phyloP scores from a whole-genome alignment of 2,888 invertebrate genomes.

The Trissolcus brochymenae region DNA sequence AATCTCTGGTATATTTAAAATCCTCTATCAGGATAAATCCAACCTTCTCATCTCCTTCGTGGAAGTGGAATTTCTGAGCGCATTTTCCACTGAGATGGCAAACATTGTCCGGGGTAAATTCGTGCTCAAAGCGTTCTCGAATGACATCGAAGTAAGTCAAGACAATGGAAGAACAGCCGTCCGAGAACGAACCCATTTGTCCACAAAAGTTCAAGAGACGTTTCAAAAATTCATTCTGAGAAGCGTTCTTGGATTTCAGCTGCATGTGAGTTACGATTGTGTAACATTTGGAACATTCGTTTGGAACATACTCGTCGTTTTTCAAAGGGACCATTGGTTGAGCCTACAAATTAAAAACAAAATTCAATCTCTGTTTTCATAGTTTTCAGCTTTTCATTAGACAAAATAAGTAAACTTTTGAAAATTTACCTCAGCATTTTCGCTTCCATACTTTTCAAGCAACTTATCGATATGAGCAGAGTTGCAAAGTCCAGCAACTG shows the following conservation, averaged over 20 bases:
- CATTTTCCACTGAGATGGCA: constrained; percentile 89
- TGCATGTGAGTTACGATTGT: constrained; percentile 71
- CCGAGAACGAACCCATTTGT: constrained; percentile 84
- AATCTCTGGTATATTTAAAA: background rate
- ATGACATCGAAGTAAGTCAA: constrained; percentile 86
- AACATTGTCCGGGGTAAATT: constrained; percentile 81
- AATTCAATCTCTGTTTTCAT: constrained; percentile 15
- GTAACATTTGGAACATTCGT: constrained; percentile 72
- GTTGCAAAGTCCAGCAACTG: constrained; percentile 92
- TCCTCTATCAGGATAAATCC: background rate
- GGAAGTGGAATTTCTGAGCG: constrained; percentile 81
- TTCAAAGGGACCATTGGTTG: constrained; percentile 57
- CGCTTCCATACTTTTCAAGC: constrained; percentile 77
- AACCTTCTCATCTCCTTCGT: constrained; percentile 79
- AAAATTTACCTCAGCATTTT: constrained; percentile 54
- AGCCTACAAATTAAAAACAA: constrained; percentile 13
- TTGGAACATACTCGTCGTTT: constrained; percentile 70
- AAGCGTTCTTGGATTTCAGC: constrained; percentile 63
- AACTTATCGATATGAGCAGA: constrained; percentile 83
- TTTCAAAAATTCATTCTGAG: constrained; percentile 65
- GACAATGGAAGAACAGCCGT: constrained; percentile 86
- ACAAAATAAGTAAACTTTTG: background rate
- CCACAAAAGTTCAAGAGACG: constrained; percentile 80
- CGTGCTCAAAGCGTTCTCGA: constrained; percentile 80
- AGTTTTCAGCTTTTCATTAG: background rate